Evolutionary conservation across 2,888 invertebrate genomes (phyloP).

Genomic region (Ariolimax columbianus): DNA sequence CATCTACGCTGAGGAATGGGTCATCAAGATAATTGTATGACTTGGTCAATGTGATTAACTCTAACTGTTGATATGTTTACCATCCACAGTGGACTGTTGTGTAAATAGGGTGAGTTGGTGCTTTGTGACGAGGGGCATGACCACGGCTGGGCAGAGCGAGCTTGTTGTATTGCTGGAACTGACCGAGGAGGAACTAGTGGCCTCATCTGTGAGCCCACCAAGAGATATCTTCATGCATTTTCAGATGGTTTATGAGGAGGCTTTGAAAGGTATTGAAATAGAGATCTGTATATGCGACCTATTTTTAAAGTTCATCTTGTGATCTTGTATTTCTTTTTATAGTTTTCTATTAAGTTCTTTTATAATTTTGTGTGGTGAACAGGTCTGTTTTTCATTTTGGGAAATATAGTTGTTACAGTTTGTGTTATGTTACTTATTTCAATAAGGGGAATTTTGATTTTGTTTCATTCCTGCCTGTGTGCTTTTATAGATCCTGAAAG

Average conservation of each 20-base stretch:
- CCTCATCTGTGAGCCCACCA: constrained; percentile 73
- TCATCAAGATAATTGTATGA: too few species aligned
- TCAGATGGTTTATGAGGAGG: constrained; percentile 84
- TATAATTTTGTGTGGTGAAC: too few species aligned
- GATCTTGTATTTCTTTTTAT: background rate
- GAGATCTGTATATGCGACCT: background rate
- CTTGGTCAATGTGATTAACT: background rate
- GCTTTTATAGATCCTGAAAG: too few species aligned
- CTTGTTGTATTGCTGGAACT: constrained; percentile 87
- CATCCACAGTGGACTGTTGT: constrained; percentile 85
- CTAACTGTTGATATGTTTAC: background rate
- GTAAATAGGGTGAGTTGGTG: constrained; percentile 82
- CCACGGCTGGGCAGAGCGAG: constrained; percentile 90
- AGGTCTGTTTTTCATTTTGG: too few species aligned
- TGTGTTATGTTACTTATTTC: too few species aligned
- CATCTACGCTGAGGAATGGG: too few species aligned
- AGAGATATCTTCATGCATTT: constrained; percentile 88
- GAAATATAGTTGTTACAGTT: too few species aligned
- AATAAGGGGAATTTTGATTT: too few species aligned
- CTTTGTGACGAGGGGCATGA: constrained; percentile 87
- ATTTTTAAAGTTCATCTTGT: background rate
- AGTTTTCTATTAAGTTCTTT: too few species aligned
- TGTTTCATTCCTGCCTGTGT: too few species aligned
- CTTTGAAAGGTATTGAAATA: constrained; percentile 77
- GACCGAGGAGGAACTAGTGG: constrained; percentile 80